Percentiles rank a stretch among this genome's conserved stretches.
phyloP scores from a whole-genome alignment of 1,140 invertebrate species.

The Eriosoma lanigerum region DNA sequence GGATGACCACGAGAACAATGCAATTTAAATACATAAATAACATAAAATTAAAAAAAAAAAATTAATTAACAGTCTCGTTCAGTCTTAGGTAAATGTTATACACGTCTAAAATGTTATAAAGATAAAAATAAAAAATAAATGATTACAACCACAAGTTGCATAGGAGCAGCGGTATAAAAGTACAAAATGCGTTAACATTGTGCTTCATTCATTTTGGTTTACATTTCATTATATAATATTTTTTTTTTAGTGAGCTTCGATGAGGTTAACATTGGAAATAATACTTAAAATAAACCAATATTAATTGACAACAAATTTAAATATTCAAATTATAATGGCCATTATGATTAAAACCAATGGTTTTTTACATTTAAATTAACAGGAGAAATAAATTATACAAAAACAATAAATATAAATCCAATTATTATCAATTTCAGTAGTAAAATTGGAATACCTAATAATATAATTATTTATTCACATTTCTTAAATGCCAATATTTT shows the following conservation, averaged over 20 bases:
- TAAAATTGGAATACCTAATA: not conserved
- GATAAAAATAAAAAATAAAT: constrained; percentile 25
- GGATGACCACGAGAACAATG: constrained; percentile 43
- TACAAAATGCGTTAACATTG: constrained; percentile 44
- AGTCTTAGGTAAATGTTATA: constrained; percentile 51
- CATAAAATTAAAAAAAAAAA: constrained; percentile 46
- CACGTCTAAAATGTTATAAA: constrained; percentile 38
- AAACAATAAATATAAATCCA: not conserved
- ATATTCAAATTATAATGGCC: constrained; percentile 39
- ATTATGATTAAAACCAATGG: not conserved
- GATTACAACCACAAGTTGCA: constrained; percentile 34
- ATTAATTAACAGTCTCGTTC: constrained; percentile 50
- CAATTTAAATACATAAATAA: constrained; percentile 38
- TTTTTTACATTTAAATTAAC: constrained; percentile 4
- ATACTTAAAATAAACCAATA: constrained; percentile 23
- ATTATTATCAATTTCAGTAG: not conserved
- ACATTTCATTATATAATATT: not conserved
- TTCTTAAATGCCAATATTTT: not conserved
- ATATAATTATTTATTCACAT: constrained; percentile 12
- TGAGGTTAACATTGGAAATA: constrained; percentile 27
- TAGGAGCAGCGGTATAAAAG: constrained; percentile 43
- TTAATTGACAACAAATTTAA: constrained; percentile 51
- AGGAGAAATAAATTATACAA: not conserved
- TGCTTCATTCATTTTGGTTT: constrained; percentile 12
- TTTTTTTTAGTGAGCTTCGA: constrained; percentile 34